Conservation (phyloP, 2,797 vertebrate genomes). For the Coreius guichenoti region DNA sequence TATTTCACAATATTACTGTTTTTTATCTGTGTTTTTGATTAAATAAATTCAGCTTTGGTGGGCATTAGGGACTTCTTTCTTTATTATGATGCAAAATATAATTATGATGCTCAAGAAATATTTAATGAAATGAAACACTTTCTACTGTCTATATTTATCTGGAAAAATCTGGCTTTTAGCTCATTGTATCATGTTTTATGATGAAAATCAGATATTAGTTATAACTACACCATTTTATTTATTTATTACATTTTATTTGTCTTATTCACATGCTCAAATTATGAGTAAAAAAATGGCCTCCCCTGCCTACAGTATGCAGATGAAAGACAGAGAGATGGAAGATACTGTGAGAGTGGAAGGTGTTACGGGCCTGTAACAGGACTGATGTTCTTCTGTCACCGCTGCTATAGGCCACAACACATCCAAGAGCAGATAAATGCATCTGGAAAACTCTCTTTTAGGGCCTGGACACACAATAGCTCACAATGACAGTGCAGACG, state of each 20-base stretch:
- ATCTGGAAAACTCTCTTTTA: constrained; percentile 64
- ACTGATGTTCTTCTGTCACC: constrained; percentile 30
- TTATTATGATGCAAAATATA: not conserved
- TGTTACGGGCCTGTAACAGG: constrained; percentile 3
- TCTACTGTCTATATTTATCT: not conserved
- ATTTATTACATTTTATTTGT: not conserved
- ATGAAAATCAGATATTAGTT: not conserved
- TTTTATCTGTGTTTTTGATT: no score
- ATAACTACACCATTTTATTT: not conserved
- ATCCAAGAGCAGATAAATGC: constrained; percentile 55
- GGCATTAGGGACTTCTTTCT: not conserved
- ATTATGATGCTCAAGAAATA: not conserved
- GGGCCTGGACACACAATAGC: constrained; percentile 58
- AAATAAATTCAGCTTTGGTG: not conserved
- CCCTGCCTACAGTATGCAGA: not conserved
- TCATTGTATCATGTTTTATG: not conserved
- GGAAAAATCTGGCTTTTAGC: not conserved
- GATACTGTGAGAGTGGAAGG: not conserved
- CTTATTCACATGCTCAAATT: not conserved
- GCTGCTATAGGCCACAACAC: constrained; percentile 54
- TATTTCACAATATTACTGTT: not conserved
- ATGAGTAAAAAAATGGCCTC: no score
- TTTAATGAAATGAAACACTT: not conserved
- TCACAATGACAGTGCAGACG: constrained; percentile 63
- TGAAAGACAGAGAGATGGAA: not conserved